phyloP scores from a whole-genome alignment of 1,140 invertebrate genomes.

The Monochamus saltuarius region DNA sequence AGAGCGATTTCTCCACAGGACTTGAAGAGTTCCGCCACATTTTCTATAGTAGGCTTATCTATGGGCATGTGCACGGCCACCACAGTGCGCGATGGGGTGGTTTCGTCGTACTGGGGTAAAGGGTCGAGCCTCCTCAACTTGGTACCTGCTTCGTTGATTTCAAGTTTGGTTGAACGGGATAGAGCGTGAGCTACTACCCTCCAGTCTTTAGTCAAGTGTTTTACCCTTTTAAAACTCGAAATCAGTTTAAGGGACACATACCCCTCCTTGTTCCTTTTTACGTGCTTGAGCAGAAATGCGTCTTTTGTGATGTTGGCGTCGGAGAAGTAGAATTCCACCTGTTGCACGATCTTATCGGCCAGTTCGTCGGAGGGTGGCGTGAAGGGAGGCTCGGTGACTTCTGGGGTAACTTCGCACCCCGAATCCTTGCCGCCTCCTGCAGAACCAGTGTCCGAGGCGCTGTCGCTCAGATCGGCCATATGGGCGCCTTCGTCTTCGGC shows the following conservation, averaged over 20 bases:
- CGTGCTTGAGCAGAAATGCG: constrained; percentile 92
- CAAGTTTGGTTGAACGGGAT: constrained; percentile 74
- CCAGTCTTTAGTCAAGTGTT: constrained; percentile 91
- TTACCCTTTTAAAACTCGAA: constrained; percentile 90
- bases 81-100: constrained; percentile 84
- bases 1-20: constrained; percentile 85
- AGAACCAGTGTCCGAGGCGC: constrained; percentile 60
- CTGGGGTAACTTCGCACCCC: constrained; percentile 63
- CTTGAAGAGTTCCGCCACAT: constrained; percentile 83
- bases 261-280: constrained; percentile 90
- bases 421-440: constrained; percentile 65
- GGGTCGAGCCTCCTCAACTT: constrained; percentile 85
- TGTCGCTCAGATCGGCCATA: constrained; percentile 65
- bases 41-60: constrained; percentile 81
- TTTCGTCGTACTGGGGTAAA: constrained; percentile 87
- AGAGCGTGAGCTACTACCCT: constrained; percentile 84
- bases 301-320: constrained; percentile 94
- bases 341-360: constrained; percentile 73
- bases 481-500: constrained; percentile 57
- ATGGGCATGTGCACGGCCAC: constrained; percentile 83
- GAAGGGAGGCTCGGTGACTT: constrained; percentile 58
- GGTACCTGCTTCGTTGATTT: constrained; percentile 88
- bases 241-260: constrained; percentile 93
- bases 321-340: constrained; percentile 93
- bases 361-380: constrained; percentile 70